Conservation (phyloP, 2,797 vertebrate genomes). For the Ptychobarbus kaznakovi region DNA sequence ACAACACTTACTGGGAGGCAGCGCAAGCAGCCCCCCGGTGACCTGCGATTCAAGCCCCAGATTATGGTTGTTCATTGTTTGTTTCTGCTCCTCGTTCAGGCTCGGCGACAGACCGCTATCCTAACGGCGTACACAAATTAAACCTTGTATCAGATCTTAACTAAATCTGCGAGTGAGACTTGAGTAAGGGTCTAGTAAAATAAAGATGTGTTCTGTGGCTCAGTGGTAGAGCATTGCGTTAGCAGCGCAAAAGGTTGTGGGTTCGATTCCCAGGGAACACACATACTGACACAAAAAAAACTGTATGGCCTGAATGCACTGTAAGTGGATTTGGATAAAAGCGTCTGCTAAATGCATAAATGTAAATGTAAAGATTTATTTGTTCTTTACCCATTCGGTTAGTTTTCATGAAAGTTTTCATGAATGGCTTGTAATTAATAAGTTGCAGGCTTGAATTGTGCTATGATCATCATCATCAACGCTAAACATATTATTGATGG, state of each 20-base stretch:
- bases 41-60: slow-evolving; percentile 76
- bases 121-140: slow-evolving; percentile 37
- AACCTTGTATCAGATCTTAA: slow-evolving; percentile 20
- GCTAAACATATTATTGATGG: neutral
- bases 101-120: slow-evolving; percentile 40
- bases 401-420: neutral
- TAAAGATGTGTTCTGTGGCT: neutral
- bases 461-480: neutral
- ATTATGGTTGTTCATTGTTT: slow-evolving; percentile 70
- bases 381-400: neutral
- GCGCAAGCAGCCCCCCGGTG: slow-evolving; percentile 65
- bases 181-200: neutral
- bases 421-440: neutral
- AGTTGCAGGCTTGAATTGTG: neutral
- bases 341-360: too few relatives aligned
- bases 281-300: too few relatives aligned
- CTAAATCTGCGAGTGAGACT: slow-evolving; percentile 3
- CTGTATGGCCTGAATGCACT: too few relatives aligned
- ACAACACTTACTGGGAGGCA: slow-evolving; percentile 74
- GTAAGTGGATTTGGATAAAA: too few relatives aligned
- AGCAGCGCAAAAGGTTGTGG: too few relatives aligned
- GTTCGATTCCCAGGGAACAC: too few relatives aligned
- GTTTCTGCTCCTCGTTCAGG: slow-evolving; percentile 57
- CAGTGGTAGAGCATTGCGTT: too few relatives aligned
- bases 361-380: neutral